Evolutionary conservation across 2,797 vertebrate genomes (phyloP), one percentile per base, ranked within the genome.

Genomic region (Oreonectes daqikongensis): DNA sequence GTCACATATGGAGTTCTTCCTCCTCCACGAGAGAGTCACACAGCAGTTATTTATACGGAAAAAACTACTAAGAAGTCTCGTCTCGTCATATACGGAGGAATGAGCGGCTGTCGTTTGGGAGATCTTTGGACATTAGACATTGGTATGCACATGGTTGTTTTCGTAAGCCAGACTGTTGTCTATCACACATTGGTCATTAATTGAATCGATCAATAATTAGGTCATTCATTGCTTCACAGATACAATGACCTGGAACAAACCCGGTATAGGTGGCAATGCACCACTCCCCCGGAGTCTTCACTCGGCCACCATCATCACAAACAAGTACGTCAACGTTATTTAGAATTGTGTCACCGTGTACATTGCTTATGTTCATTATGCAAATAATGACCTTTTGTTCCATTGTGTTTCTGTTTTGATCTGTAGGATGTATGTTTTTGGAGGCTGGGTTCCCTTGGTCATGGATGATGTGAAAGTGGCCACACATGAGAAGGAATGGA

Each of bases 391-490:
- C 14, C 26, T 40, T 61, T 42, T 1, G 44, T 72, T 48, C 46
- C 79, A 46, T 68, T 81, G 40, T 80, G 15, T 3, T 82, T 81
- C 44, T 80, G 15, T 3, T 82, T 40, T 85, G 26, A 55, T 81
- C 67, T 78, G 24, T 53, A 95, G 95, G 88, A 95, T 96, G 95
- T 95, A 93, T 71, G 94, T 96, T 72, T 96, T 96, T 68, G 95
- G 95, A 40, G 95, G 95, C 17, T 96, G 95, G 95, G 94, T 96
- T 79, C 95, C 95, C 67, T 92, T 96, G 72, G 94, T 96, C 74
- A 95, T 95, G 94, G 95, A 96, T 71, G 97, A 98, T n/a, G 96
- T 97, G n/a, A 98, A 97, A 89, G 96, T 97, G 86, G 96, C 97
- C 69, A 97, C 96, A 66, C 97, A 98, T 2, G 97, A 98, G 88